Conservation (phyloP, 2,113 vertebrate species). For the Rhipidura dahli region DNA sequence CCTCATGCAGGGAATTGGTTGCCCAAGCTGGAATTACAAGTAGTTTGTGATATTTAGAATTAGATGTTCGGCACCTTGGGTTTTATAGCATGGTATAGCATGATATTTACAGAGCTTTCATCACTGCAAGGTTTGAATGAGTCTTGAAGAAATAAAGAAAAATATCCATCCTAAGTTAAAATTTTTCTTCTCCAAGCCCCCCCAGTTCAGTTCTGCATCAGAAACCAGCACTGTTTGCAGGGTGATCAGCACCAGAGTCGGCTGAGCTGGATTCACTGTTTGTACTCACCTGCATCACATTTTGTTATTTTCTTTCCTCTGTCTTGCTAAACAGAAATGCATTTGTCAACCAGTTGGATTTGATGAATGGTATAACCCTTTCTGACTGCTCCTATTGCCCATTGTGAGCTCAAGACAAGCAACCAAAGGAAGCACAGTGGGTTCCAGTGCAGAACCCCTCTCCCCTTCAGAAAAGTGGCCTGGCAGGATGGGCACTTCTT, state of each 20-base stretch:
- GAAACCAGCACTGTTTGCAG: neutral
- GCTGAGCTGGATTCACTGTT: neutral
- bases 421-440: neutral
- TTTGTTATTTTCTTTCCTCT: neutral
- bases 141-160: neutral
- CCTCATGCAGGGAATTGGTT: neutral
- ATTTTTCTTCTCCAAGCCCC: neutral
- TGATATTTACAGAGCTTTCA: neutral
- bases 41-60: neutral
- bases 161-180: neutral
- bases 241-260: rapidly evolving
- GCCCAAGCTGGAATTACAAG: neutral
- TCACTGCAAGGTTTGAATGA: neutral
- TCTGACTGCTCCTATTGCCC: neutral
- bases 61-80: neutral
- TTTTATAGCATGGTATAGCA: neutral
- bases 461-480: neutral
- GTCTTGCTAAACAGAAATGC: neutral
- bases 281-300: neutral
- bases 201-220: neutral
- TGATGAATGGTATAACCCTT: neutral
- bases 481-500: neutral
- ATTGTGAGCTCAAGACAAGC: neutral
- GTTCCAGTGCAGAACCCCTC: neutral
- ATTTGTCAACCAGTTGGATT: neutral